These are phyloP conservation scores for Cuculus canorus DNA, from an alignment of 2,797 vertebrate species.

Conservation along the genomic window DNA sequence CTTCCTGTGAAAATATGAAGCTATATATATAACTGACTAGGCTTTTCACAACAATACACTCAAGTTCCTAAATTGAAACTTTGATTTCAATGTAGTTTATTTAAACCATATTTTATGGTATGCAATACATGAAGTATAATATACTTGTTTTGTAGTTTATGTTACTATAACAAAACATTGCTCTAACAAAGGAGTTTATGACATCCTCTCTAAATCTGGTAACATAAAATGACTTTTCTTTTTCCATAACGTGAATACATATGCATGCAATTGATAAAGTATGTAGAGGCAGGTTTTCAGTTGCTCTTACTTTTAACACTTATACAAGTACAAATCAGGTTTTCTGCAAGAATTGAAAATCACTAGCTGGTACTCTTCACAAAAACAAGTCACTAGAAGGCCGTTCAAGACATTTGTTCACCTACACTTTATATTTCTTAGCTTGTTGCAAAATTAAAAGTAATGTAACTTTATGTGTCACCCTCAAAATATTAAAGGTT, in stretches of 20 bases:
- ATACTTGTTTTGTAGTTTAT: slow-evolving; percentile 17
- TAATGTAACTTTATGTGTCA: neutral
- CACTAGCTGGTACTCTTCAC: neutral
- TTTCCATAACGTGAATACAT: neutral
- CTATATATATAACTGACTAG: slow-evolving; percentile 9
- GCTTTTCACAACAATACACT: neutral
- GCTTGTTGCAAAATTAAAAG: neutral
- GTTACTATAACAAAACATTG: neutral
- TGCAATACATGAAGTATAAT: neutral
- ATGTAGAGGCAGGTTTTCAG: neutral
- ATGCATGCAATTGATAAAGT: neutral
- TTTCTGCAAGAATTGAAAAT: neutral
- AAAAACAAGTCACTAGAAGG: neutral
- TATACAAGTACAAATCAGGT: neutral
- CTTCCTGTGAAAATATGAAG: neutral
- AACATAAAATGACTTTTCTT: neutral
- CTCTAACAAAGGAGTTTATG: slow-evolving; percentile 3
- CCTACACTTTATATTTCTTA: neutral
- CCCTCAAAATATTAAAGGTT: neutral
- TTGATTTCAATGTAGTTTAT: slow-evolving; percentile 31
- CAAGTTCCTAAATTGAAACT: neutral
- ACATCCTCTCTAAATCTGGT: neutral
- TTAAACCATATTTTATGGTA: slow-evolving; percentile 49
- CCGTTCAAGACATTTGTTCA: neutral
- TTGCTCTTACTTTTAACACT: neutral